Base-by-base conservation (phyloP, 2,113 vertebrate genomes). In the Onychorhynchus coronatus region DNA sequence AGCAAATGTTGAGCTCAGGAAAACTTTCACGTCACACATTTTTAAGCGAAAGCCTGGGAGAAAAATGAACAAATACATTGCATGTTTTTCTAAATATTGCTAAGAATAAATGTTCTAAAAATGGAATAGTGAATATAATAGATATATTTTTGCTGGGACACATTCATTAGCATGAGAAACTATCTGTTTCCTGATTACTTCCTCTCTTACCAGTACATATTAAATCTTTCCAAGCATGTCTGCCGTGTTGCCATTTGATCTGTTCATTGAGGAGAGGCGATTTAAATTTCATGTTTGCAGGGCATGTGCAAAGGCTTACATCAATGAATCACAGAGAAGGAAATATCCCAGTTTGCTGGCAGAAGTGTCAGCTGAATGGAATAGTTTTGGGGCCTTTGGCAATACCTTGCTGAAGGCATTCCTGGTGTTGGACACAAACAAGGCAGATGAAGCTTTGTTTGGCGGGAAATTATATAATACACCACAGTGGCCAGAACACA, bases 1-100 rank as follows among this genome's bases (percentile, higher is more conserved):
- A 94, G 65, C 80, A 94, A 93, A 95, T 92, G 78, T 94, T 50
- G 65, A 90, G 74, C 76, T 93, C 92, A 95, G 96, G 96, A 97
- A 96, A 96, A 56, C 68, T 75, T 88, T 67, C 47, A 37, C 28
- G 39, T 73, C 5, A 3, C 59, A 90, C 79, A 96, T 96, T 96
- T 95, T 95, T 95, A 94, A 84, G 49, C 20, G 52, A 77, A 94
- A 93, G 52, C 93, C 90, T 92, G 73, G 66, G 83, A 93, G 66
- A 92, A 95, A 89, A 95, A 82, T 19, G 89, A 82, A 73, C 49
- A 63, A 95, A 89, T 89, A 72, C 86, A 70, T 87, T 56, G 42
- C 76, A 41, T 63, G 13, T 25, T 85, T 94, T 88, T 85, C 76
- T 87, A 81, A 92, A 93, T 85, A 75, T 24, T 88, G 14, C 75